These are phyloP conservation scores for Anagrus nilaparvatae DNA, from an alignment of 1,140 invertebrate genomes.

Conservation along the genomic window DNA sequence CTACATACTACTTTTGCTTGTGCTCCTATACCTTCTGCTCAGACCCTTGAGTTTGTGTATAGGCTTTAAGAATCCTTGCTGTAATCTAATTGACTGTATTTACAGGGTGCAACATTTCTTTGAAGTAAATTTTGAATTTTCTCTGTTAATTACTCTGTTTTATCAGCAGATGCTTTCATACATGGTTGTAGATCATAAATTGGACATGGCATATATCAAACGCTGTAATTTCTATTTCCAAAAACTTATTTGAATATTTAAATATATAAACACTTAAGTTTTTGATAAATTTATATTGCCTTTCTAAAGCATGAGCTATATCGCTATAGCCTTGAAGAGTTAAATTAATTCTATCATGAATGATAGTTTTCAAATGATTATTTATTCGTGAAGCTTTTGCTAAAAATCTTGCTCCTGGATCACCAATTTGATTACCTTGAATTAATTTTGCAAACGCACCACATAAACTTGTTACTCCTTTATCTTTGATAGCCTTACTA, in stretches of 20 bases:
- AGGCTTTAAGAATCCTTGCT: conserved; percentile 74
- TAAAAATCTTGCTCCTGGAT: conserved; percentile 79
- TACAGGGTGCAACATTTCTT: conserved; percentile 66
- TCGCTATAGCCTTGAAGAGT: conserved; percentile 79
- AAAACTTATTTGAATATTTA: conserved; percentile 9
- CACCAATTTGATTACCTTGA: conserved; percentile 80
- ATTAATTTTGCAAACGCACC: conserved; percentile 60
- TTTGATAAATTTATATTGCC: conserved; percentile 38
- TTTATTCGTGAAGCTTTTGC: conserved; percentile 93
- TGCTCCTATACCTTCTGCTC: no score
- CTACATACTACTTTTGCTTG: no score
- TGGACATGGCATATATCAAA: conserved; percentile 76
- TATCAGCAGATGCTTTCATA: conserved; percentile 70
- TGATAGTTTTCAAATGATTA: conserved; percentile 71
- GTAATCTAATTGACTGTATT: conserved; percentile 63
- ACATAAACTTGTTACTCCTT: conserved; percentile 70
- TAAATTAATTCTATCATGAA: conserved; percentile 83
- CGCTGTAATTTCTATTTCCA: conserved; percentile 72
- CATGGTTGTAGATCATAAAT: conserved; percentile 70
- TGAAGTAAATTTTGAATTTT: conserved; percentile 72
- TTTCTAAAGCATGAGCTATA: conserved; percentile 73
- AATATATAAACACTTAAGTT: no score
- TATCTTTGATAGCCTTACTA: conserved; percentile 85
- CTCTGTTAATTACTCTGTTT: conserved; percentile 64
- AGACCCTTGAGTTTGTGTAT: no score